Conservation (phyloP, 2,888 invertebrate species). For the Ametastegia equiseti region DNA sequence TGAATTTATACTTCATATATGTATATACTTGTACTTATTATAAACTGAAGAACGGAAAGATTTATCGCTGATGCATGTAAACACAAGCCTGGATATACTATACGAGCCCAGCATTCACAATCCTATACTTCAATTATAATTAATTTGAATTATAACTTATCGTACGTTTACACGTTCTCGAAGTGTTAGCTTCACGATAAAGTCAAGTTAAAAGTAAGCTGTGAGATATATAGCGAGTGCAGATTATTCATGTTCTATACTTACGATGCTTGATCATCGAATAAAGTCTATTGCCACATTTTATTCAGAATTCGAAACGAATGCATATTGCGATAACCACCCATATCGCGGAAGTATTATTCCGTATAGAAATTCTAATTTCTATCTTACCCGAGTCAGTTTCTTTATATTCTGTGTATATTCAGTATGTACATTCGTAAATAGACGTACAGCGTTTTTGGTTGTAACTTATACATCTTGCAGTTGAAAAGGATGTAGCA, state of each 20-base stretch:
- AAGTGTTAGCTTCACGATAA: neutral
- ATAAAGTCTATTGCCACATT: too few species aligned
- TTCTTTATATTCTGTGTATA: too few species aligned
- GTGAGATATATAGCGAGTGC: neutral
- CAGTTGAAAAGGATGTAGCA: too few species aligned
- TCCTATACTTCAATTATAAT: conserved; percentile 6
- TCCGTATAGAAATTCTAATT: neutral
- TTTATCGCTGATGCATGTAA: too few species aligned
- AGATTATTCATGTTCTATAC: conserved; percentile 1
- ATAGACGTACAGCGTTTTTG: too few species aligned
- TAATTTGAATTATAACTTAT: neutral
- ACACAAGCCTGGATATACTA: too few species aligned
- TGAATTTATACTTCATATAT: neutral
- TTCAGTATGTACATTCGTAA: too few species aligned
- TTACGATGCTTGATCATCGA: neutral
- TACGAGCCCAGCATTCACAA: too few species aligned
- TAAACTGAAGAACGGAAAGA: too few species aligned
- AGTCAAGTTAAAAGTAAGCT: neutral
- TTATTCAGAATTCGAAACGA: neutral
- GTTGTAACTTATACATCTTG: too few species aligned
- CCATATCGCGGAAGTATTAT: conserved; percentile 3
- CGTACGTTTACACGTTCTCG: neutral
- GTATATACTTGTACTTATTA: neutral
- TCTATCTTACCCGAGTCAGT: neutral
- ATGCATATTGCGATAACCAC: conserved; percentile 10